Evolutionary conservation across 2,888 invertebrate genomes (phyloP).

Genomic region (Noctua pronuba): DNA sequence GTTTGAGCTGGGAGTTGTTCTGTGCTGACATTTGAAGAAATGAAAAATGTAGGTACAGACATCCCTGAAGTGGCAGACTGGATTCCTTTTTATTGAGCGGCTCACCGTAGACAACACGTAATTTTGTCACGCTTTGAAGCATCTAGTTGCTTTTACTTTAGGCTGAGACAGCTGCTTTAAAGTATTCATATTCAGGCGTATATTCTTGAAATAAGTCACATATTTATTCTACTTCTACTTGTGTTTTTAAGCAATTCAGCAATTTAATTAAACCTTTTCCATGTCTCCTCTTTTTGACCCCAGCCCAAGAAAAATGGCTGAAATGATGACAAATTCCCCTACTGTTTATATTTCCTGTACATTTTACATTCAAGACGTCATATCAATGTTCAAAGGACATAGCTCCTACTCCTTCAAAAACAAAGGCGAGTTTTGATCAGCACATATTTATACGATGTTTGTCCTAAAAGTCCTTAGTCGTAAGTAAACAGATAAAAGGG

Average conservation of each 20-base stretch:
- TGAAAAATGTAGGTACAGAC: slow-evolving; percentile 1
- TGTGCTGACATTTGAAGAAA: slow-evolving; percentile 9
- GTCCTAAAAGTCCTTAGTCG: slow-evolving; percentile 52
- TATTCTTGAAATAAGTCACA: neutral
- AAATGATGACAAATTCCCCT: slow-evolving; percentile 17
- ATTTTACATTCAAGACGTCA: slow-evolving; percentile 11
- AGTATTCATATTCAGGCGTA: neutral
- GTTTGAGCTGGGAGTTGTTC: slow-evolving; percentile 11
- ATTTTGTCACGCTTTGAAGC: neutral
- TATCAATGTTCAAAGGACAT: neutral
- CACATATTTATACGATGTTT: slow-evolving; percentile 31
- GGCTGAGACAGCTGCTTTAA: neutral
- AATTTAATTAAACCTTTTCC: neutral
- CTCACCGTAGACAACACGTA: neutral
- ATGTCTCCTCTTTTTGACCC: neutral
- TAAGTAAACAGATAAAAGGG: slow-evolving; percentile 67
- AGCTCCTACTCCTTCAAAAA: slow-evolving; percentile 24
- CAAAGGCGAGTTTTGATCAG: slow-evolving; percentile 40
- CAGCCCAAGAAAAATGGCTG: slow-evolving; percentile 1
- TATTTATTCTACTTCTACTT: neutral
- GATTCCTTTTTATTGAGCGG: slow-evolving; percentile 1
- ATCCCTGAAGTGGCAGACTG: neutral
- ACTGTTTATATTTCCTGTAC: slow-evolving; percentile 19
- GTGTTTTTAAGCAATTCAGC: neutral
- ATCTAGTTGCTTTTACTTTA: neutral